Base-by-base conservation (phyloP, 2,113 vertebrate genomes). In the Pteropus alecto region DNA sequence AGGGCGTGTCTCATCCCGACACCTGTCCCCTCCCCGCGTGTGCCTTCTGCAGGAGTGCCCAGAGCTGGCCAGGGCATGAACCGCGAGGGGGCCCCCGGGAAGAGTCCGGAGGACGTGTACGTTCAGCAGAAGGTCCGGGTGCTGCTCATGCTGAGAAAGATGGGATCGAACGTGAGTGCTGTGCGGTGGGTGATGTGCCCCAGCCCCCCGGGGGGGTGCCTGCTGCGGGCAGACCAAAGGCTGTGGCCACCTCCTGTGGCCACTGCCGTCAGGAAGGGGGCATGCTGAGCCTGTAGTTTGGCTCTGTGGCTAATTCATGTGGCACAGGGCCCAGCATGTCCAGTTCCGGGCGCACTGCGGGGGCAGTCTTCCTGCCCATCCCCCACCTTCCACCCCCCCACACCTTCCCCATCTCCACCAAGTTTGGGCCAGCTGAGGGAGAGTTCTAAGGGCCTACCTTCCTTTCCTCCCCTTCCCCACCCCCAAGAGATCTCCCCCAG, bases 21-120 rank as follows among this genome's bases (percentile, higher is more conserved):
- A 7, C 19, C 15, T 14, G 5, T 22, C 15, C 35, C 58, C 0
- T 22, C 10, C 28, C 1, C 0, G 1, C 15, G 9, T 30, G 58
- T 51, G 30, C 65, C 18, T 58, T n/a, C 77, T 12, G 0, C 98
- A 98, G 99, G 98, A 97, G 98, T 98, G 97, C 98, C 98, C 97
- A 99, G 99, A 99, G 99, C 99, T 98, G 99, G 99, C 98, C 98
- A 99, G 98, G 99, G 99, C 98, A 99, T 99, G 99, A 99, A 99
- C 99, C 99, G 99, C 95, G 99, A 99, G 99, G 99, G 99, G 56
- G 99, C 99, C 98, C 99, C 99, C 98, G 99, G 99, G 97, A 99
- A 99, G 99, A 99, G 99, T 99, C 99, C 99, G 99, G 99, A 99
- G 98, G 99, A 99, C 99, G 99, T 99, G 99, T 99, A 99, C 97